phyloP scores from a whole-genome alignment of 2,113 vertebrate species.

The Oxyura jamaicensis region DNA sequence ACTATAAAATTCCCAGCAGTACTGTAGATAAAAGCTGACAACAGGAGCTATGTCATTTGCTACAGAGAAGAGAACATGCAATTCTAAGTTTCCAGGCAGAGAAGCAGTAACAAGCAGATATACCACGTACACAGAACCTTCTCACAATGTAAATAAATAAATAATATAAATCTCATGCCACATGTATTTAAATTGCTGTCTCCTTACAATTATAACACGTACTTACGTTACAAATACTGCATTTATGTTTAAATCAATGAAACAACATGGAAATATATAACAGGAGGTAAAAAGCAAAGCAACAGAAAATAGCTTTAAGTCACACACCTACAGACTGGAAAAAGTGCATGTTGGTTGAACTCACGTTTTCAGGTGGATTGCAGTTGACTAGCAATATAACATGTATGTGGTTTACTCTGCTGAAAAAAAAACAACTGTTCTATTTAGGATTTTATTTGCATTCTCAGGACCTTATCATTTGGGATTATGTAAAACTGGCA shows the following conservation, averaged over 20 bases:
- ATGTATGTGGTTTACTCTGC: slow-evolving; percentile 6
- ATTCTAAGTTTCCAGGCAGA: not conserved
- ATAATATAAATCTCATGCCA: not conserved
- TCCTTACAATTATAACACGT: not conserved
- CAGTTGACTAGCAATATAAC: not conserved
- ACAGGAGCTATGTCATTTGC: not conserved
- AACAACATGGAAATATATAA: not conserved
- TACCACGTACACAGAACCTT: not conserved
- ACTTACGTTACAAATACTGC: not conserved
- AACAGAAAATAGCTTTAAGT: not conserved
- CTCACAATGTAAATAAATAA: not conserved
- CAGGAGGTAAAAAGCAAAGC: not conserved
- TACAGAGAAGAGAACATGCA: not conserved
- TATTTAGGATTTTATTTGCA: slow-evolving; percentile 75
- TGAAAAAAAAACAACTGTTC: slow-evolving; percentile 1
- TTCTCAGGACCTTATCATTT: slow-evolving; percentile 79
- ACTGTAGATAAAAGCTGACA: slow-evolving; percentile 29
- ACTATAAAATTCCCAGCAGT: slow-evolving; percentile 7
- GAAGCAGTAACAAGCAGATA: not conserved
- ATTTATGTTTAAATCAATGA: not conserved
- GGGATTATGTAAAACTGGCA: slow-evolving; percentile 82
- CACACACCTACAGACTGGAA: not conserved
- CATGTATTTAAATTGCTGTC: not conserved
- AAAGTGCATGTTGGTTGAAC: not conserved
- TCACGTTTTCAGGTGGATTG: not conserved